Percentiles rank a stretch among this genome's conserved stretches.
Evolutionary conservation across 2,113 vertebrate species (phyloP).

Genomic region (Hoplias malabaricus): DNA sequence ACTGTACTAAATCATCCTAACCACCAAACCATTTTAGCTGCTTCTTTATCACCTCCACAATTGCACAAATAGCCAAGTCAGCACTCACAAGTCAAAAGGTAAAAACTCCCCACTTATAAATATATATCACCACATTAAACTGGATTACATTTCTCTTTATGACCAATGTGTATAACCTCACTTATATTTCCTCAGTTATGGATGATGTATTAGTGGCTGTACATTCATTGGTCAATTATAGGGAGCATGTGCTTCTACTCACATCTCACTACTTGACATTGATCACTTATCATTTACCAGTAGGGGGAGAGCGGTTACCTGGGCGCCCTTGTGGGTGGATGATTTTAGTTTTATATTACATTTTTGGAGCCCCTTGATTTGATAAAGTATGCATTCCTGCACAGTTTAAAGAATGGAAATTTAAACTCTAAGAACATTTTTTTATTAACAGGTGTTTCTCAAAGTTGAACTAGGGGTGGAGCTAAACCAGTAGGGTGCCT

Average conservation of each 20-base stretch:
- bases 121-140: conserved; percentile 5
- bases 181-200: neutral
- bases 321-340: neutral
- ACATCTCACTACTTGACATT: neutral
- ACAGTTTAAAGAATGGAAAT: too few relatives aligned
- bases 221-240: neutral
- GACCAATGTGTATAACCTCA: neutral
- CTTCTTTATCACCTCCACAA: conserved; percentile 18
- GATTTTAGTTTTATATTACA: too few relatives aligned
- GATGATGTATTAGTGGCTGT: neutral
- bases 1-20: conserved; percentile 50
- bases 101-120: conserved; percentile 39
- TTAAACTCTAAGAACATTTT: too few relatives aligned
- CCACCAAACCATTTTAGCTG: conserved; percentile 29
- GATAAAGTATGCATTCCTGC: too few relatives aligned
- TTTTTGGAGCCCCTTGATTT: too few relatives aligned
- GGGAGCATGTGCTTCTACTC: neutral
- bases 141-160: neutral
- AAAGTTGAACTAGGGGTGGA: too few relatives aligned
- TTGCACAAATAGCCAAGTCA: conserved; percentile 18
- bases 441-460: too few relatives aligned
- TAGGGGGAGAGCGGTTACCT: neutral
- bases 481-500: too few relatives aligned
- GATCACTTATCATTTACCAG: neutral
- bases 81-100: conserved; percentile 21